Evolutionary conservation across 2,797 vertebrate species (phyloP).

Genomic region (Cirrhinus mrigala): DNA sequence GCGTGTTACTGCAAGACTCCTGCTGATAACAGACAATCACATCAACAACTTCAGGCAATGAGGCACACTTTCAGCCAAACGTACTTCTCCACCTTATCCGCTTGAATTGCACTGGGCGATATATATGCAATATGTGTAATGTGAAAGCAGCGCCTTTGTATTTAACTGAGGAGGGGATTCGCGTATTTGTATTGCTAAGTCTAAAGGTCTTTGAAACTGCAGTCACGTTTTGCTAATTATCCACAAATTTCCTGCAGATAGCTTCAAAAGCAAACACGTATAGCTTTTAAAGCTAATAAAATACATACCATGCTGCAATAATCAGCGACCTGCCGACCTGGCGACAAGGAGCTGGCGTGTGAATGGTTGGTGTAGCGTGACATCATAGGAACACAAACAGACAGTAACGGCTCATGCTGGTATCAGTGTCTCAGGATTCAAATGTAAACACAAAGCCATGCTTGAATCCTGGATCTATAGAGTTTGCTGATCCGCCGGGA

Average conservation of each 20-base stretch:
- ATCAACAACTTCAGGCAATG: constrained; percentile 4
- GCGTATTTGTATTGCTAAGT: constrained; percentile 24
- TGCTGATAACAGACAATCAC: constrained; percentile 1
- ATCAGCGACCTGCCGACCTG: not conserved
- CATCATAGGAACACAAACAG: not conserved
- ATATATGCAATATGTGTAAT: not conserved
- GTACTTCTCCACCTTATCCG: not conserved
- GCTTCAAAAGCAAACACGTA: constrained; percentile 27
- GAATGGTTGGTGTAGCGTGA: not conserved
- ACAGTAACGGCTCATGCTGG: not conserved
- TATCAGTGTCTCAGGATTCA: constrained; percentile 11
- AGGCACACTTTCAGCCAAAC: not conserved
- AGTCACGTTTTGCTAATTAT: constrained; percentile 32
- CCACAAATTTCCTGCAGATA: constrained; percentile 27
- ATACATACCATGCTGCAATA: not conserved
- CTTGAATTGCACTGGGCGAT: not conserved
- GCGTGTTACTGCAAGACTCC: constrained; percentile 3
- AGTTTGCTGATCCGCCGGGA: not conserved
- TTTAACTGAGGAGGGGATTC: not conserved
- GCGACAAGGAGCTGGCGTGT: not conserved
- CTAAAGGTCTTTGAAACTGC: constrained; percentile 50
- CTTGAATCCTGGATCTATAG: not conserved
- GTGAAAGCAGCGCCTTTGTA: not conserved
- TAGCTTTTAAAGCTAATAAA: constrained; percentile 3
- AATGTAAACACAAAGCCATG: constrained; percentile 18